Base-by-base conservation (phyloP, 1,140 invertebrate species). In the Pseudomyrmex sp. region DNA sequence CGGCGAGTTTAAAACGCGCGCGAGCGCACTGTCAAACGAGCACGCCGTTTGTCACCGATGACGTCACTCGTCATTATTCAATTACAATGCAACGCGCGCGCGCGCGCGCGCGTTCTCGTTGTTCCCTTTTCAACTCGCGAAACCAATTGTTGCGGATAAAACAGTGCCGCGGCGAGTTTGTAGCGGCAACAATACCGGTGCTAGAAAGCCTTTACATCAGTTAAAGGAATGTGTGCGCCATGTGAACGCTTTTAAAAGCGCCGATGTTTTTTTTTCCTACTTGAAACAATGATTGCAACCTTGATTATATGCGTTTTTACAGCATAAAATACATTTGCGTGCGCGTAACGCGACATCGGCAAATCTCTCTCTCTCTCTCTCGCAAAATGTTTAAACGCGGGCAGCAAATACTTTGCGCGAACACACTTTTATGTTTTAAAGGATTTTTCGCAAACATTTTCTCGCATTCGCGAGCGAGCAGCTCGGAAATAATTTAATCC, bases 111-210 rank as follows among this genome's bases (percentile, higher is more conserved):
- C 20, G 65, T 0, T 77, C 13, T 69, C n/a, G 50, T 79, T 79
- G 52, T 48, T 69, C 63, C 48, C 10, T 69, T 70, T 79, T 8
- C 15, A 77, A 77, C 20, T 79, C 35, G 65, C 13, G 52, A 12
- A 79, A 70, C 10, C 52, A 48, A 79, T 79, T 77, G 62, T 56
- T 56, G 20, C 63, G 52, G 20, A 69, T 58, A 26, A 79, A 79
- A 79, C 26, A 69, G 50, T 46, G 20, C 35, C 8, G 12, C 26
- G 54, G 26, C 59, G 18, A 75, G 61, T 63, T 54, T 44, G n/a
- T 44, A 46, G 10, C 20, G 44, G 7, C 46, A 62, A 15, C 18
- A 20, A 7, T 8, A 56, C 23, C 10, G 26, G 26, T 44, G 10
- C 10, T 65, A 46, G 10, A 23, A 66, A 77, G 26, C 26, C 9